A percentile compares a stretch with the other conserved stretches of the same genome.
Evolutionary conservation across 2,797 vertebrate species (phyloP).

Genomic region (Petrocephalus sullivani): DNA sequence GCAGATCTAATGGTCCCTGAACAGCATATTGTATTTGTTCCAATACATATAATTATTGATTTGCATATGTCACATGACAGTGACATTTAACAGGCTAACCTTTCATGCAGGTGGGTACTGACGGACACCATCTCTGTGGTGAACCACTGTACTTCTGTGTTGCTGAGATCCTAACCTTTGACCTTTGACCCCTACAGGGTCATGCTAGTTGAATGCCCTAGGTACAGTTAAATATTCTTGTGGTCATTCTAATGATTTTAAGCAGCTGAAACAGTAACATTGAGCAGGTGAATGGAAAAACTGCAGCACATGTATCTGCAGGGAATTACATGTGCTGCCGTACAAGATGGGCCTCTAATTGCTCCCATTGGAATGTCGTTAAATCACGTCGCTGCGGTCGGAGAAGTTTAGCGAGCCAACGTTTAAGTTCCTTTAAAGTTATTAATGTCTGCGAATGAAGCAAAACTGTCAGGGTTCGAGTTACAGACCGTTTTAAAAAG

Average conservation of each 20-base stretch:
- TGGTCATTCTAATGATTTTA: neutral
- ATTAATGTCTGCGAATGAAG: constrained; percentile 49
- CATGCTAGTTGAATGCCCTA: neutral
- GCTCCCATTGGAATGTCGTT: neutral
- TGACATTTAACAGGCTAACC: neutral
- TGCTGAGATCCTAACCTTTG: neutral
- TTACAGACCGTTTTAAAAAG: constrained; percentile 48
- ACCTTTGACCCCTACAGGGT: neutral
- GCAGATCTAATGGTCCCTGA: neutral
- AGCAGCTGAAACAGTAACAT: neutral
- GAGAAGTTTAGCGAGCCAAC: constrained; percentile 34
- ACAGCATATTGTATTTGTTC: neutral
- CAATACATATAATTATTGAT: neutral
- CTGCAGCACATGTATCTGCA: neutral
- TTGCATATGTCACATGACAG: neutral
- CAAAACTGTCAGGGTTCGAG: constrained; percentile 49
- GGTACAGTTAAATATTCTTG: neutral
- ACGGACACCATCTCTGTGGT: neutral
- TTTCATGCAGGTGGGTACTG: neutral
- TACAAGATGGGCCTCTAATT: neutral
- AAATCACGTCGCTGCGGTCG: constrained; percentile 38
- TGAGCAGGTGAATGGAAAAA: neutral
- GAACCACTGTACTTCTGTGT: neutral
- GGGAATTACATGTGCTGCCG: neutral
- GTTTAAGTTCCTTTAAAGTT: constrained; percentile 36